These are phyloP conservation scores for Resseliella maxima DNA, from an alignment of 2,888 invertebrate genomes.

Conservation along the genomic window DNA sequence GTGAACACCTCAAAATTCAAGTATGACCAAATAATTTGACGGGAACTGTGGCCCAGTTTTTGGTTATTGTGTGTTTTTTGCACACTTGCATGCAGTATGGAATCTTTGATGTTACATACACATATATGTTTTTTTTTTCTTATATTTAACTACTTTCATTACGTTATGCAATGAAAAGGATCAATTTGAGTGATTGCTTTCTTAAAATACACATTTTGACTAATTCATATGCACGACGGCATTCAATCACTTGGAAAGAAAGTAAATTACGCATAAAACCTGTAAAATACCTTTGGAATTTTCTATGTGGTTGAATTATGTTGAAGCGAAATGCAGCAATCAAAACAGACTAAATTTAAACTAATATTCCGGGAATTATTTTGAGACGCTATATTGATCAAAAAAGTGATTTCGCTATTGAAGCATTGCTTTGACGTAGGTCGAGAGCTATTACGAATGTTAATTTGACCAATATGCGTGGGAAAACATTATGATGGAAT, in stretches of 20 bases:
- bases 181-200: slow-evolving; percentile 43
- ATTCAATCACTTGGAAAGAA: slow-evolving; percentile 7
- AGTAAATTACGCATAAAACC: slow-evolving; percentile 20
- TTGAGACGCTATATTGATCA: background rate
- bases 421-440: background rate
- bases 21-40: slow-evolving; percentile 11
- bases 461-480: slow-evolving; percentile 22
- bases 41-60: slow-evolving; percentile 40
- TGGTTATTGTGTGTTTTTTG: background rate
- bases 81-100: background rate
- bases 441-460: background rate
- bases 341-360: background rate
- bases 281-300: background rate
- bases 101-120: background rate
- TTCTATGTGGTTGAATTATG: background rate
- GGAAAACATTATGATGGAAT: slow-evolving; percentile 9
- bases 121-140: background rate
- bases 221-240: background rate
- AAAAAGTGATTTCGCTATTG: background rate
- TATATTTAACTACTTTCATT: slow-evolving; percentile 1
- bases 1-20: slow-evolving; percentile 31
- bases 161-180: slow-evolving; percentile 17
- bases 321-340: background rate
- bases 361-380: background rate
- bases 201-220: background rate